These are phyloP conservation scores for Parasteatoda tepidariorum DNA, from an alignment of 1,140 invertebrate genomes.

Conservation along the genomic window DNA sequence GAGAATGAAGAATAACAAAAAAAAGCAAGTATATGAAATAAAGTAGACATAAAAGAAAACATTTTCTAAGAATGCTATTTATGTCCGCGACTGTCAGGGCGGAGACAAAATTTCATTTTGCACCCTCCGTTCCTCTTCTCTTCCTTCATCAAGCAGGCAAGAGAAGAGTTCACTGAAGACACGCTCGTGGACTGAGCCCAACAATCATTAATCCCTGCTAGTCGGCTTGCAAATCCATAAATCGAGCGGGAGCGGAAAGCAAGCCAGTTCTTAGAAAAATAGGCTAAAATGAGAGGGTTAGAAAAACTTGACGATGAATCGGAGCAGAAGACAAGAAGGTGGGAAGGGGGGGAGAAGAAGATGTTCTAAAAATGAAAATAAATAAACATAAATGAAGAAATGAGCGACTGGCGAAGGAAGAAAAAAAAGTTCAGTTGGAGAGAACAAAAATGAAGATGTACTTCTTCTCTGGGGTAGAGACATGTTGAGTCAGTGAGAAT, in stretches of 20 bases:
- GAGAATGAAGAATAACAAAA: neutral
- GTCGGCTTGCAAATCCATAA: slow-evolving; percentile 10
- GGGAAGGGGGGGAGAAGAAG: neutral
- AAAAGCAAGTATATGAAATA: neutral
- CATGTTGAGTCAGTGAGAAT: neutral
- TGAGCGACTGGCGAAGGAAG: neutral
- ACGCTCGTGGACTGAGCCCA: slow-evolving; percentile 34
- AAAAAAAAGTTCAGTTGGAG: neutral
- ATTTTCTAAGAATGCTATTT: slow-evolving; percentile 15
- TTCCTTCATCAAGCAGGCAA: neutral
- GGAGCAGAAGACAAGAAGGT: neutral
- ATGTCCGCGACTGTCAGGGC: neutral
- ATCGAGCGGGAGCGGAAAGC: neutral
- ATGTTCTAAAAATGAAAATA: neutral
- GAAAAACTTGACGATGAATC: neutral
- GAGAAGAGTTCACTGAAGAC: slow-evolving; percentile 37
- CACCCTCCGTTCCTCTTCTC: neutral
- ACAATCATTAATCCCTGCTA: slow-evolving; percentile 21
- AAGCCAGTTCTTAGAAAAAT: slow-evolving; percentile 13
- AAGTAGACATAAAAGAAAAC: slow-evolving; percentile 27
- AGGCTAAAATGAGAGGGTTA: slow-evolving; percentile 20
- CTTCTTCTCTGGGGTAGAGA: too few species aligned
- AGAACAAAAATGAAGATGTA: neutral
- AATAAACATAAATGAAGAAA: neutral
- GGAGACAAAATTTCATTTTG: slow-evolving; percentile 12